Percentiles rank a stretch among this genome's conserved stretches.
Evolutionary conservation across 2,797 vertebrate species (phyloP).

Genomic region (Salarias fasciatus): DNA sequence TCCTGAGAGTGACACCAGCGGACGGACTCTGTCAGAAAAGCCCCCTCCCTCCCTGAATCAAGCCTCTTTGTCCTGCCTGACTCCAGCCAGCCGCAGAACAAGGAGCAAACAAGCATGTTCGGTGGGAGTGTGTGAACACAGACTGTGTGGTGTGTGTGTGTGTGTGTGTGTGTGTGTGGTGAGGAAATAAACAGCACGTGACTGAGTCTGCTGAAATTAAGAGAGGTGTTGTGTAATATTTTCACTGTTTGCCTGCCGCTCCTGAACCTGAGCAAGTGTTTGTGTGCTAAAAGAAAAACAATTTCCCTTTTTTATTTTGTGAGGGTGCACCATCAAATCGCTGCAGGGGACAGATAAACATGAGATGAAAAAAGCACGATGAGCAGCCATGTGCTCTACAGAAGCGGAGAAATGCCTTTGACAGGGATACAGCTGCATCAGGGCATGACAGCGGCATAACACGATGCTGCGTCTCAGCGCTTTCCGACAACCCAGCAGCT

Average conservation of each 20-base stretch:
- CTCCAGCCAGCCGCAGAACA: conserved; percentile 56
- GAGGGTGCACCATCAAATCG: conserved; percentile 23
- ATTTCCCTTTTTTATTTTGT: conserved; percentile 8
- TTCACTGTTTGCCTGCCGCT: conserved; percentile 33
- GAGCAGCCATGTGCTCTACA: conserved; percentile 73
- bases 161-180: conserved; percentile 24
- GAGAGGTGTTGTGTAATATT: conserved; percentile 4
- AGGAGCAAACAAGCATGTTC: conserved; percentile 65
- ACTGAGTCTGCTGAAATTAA: conserved; percentile 35
- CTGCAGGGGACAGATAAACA: conserved; percentile 65
- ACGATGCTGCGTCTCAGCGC: conserved; percentile 44
- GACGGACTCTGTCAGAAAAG: conserved; percentile 70
- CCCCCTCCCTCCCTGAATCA: conserved; percentile 40
- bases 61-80: conserved; percentile 70
- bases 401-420: conserved; percentile 60
- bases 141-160: conserved; percentile 40
- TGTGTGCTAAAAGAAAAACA: conserved; percentile 26
- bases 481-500: conserved; percentile 30
- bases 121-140: conserved; percentile 55
- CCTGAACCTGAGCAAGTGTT: conserved; percentile 34
- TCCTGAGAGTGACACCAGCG: conserved; percentile 55
- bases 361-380: conserved; percentile 68
- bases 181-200: conserved; percentile 28
- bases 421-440: conserved; percentile 59
- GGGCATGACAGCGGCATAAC: conserved; percentile 37